Evolutionary conservation across 2,888 invertebrate species (phyloP).

Genomic region (Hyposoter dolosus): DNA sequence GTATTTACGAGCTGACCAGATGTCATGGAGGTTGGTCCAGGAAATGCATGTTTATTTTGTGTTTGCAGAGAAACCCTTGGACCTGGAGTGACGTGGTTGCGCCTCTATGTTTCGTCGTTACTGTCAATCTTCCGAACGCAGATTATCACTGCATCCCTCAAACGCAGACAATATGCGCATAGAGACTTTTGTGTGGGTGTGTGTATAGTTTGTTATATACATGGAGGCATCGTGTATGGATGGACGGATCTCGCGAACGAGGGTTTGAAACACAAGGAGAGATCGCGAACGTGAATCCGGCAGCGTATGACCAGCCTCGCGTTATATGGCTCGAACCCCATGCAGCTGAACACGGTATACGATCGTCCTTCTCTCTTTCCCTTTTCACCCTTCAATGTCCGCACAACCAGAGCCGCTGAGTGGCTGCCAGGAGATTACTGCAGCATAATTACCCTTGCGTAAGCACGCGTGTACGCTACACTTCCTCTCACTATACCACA

Average conservation of each 20-base stretch:
- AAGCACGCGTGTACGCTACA: conserved; percentile 58
- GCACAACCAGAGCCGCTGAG: conserved; percentile 75
- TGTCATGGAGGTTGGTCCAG: conserved; percentile 52
- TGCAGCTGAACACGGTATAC: conserved; percentile 76
- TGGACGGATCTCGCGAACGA: conserved; percentile 70
- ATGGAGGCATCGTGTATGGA: conserved; percentile 74
- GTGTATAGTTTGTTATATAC: not conserved
- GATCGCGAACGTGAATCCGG: conserved; percentile 20
- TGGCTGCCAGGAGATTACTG: conserved; percentile 83
- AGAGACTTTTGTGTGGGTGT: conserved; percentile 35
- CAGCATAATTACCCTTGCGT: conserved; percentile 81
- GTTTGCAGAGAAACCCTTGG: conserved; percentile 24
- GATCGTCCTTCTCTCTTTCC: conserved; percentile 67
- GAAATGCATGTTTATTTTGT: conserved; percentile 36
- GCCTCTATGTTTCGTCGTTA: conserved; percentile 69
- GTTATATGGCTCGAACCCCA: conserved; percentile 22
- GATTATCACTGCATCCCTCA: conserved; percentile 71
- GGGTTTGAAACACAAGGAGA: conserved; percentile 20
- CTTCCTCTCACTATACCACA: conserved; percentile 36
- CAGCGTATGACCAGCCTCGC: conserved; percentile 37
- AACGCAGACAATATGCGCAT: conserved; percentile 42
- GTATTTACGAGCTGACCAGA: conserved; percentile 59
- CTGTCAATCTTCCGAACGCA: conserved; percentile 74
- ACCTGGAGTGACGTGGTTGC: conserved; percentile 19
- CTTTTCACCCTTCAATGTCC: conserved; percentile 39